Conservation (phyloP, 2,888 invertebrate species). For the Morinoia aosen region DNA sequence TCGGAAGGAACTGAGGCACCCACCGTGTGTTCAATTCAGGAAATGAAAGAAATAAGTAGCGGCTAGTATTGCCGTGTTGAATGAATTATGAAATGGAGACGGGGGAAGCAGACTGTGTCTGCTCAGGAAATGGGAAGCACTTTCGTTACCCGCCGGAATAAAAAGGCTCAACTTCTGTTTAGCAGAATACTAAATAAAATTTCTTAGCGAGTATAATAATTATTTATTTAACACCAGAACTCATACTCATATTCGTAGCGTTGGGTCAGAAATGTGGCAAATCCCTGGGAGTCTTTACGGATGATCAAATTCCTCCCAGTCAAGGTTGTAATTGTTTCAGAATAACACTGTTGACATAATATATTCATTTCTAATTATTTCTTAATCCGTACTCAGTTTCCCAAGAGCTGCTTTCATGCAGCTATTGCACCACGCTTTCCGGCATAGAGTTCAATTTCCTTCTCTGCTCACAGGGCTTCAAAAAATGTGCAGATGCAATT, state of each 20-base stretch:
- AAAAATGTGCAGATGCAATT: neutral
- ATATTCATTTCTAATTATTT: neutral
- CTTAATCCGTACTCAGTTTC: neutral
- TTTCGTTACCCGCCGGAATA: too few relatives aligned
- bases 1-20: neutral
- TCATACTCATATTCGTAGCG: too few relatives aligned
- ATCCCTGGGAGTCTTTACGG: too few relatives aligned
- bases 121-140: too few relatives aligned
- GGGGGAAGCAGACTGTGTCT: too few relatives aligned
- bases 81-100: neutral
- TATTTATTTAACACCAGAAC: too few relatives aligned
- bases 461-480: neutral
- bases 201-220: neutral
- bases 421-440: neutral
- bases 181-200: neutral
- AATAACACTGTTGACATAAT: neutral
- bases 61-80: neutral
- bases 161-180: too few relatives aligned
- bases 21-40: neutral
- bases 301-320: neutral
- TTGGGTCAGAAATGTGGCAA: too few relatives aligned
- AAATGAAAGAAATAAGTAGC: neutral
- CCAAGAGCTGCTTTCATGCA: neutral
- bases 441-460: neutral
- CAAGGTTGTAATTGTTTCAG: neutral